Base-by-base conservation (phyloP, 2,888 invertebrate species). In the Osedax fenrisi region DNA sequence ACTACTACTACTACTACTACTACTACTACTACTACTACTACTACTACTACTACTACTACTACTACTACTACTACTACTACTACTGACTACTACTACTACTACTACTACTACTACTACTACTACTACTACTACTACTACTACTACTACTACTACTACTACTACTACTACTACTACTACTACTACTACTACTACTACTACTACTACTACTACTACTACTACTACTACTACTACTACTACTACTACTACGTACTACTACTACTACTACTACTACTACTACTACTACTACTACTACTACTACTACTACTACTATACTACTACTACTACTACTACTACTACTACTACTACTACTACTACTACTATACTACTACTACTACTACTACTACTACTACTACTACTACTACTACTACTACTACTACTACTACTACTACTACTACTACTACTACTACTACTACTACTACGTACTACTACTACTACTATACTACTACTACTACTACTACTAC, bases 361-460 rank as follows among this genome's bases (percentile, higher is more conserved):
- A n/a, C n/a, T n/a, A n/a, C n/a, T n/a, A n/a, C n/a, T n/a, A n/a
- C n/a, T n/a, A n/a, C n/a, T n/a, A n/a, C n/a, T 61, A 3, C 61
- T 70, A 70, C 27, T 70, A 26, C 70, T 70, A 70, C 70, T 70
- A 61, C 70, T 70, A 70, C 27, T 70, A 61, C 70, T 70, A 70
- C 70, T 70, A 61, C 70, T 70, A 70, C 70, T 70, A 61, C 70
- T 70, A 70, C 70, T 70, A 70, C 70, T 70, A 70, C 70, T 70
- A 70, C 70, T 70, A 70, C 70, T 70, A 70, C 70, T 70, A 70
- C 70, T 61, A 70, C 70, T 70, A 70, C 70, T 70, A 70, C 70
- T 70, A 70, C 70, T 61, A 70, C 70, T n/a, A 2, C n/a, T n/a
- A n/a, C n/a, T n/a, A n/a, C n/a, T n/a, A n/a, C n/a, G n/a, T n/a